These are phyloP conservation scores for Acleris literana DNA, from an alignment of 2,888 invertebrate species.

Conservation along the genomic window DNA sequence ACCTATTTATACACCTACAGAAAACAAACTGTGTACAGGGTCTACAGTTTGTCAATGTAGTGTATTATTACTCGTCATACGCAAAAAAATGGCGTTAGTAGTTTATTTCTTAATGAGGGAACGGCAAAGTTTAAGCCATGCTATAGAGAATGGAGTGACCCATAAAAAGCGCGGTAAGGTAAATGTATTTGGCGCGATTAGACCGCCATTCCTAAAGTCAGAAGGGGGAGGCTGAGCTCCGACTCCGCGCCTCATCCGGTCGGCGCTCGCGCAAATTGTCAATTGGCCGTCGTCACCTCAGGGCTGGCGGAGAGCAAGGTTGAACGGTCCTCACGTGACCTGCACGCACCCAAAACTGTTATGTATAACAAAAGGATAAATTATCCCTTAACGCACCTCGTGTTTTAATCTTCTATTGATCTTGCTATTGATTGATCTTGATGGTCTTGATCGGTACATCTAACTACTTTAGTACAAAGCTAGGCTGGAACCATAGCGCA, in stretches of 20 bases:
- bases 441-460: no score
- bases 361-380: neutral
- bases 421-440: no score
- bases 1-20: no score
- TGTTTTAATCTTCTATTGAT: no score
- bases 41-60: no score
- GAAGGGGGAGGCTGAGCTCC: slow-evolving; percentile 72
- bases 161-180: slow-evolving; percentile 32
- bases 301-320: slow-evolving; percentile 68
- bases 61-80: no score
- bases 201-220: slow-evolving; percentile 65
- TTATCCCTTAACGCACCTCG: no score
- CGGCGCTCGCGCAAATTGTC: slow-evolving; percentile 74
- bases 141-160: neutral
- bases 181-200: slow-evolving; percentile 56
- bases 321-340: slow-evolving; percentile 61
- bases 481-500: no score
- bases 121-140: neutral
- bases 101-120: no score
- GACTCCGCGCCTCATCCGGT: slow-evolving; percentile 78
- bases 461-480: no score
- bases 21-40: no score
- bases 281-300: slow-evolving; percentile 71
- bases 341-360: slow-evolving; percentile 49
- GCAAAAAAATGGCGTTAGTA: no score